Percentiles rank a stretch among this genome's conserved stretches.
These are phyloP conservation scores for Neotragus moschatus DNA, from an alignment of 2,113 vertebrate genomes.

Conservation along the genomic window DNA sequence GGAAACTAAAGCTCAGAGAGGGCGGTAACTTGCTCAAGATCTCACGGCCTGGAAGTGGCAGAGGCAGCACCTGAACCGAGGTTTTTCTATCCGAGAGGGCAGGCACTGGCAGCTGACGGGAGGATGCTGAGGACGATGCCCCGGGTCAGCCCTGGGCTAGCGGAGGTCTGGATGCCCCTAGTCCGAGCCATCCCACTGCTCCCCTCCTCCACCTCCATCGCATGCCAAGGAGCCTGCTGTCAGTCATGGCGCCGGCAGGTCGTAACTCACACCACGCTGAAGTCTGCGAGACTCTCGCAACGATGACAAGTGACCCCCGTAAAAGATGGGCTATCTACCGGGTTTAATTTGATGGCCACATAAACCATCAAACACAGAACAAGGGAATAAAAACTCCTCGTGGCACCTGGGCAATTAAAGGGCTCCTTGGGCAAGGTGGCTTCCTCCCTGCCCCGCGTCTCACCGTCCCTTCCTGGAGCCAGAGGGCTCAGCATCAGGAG, in stretches of 20 bases:
- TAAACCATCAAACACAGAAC: slow-evolving; percentile 51
- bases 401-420: not conserved
- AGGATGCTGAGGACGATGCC: not conserved
- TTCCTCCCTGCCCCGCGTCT: not conserved
- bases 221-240: not conserved
- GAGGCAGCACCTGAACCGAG: not conserved
- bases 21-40: not conserved
- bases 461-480: not conserved
- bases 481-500: not conserved
- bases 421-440: not conserved
- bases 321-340: slow-evolving; percentile 58
- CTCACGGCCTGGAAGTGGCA: not conserved
- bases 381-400: slow-evolving; percentile 35
- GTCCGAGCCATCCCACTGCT: not conserved
- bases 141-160: not conserved
- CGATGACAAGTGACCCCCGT: not conserved
- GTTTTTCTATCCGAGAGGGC: not conserved
- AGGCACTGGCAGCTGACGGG: not conserved
- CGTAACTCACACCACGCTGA: not conserved
- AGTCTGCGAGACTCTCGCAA: not conserved
- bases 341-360: slow-evolving; percentile 65
- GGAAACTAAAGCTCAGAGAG: not conserved
- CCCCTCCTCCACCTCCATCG: too few relatives aligned
- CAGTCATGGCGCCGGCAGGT: not conserved
- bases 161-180: not conserved